These are phyloP conservation scores for Caenorhabditis sinica DNA, from an alignment of 2,888 invertebrate genomes.

Conservation along the genomic window DNA sequence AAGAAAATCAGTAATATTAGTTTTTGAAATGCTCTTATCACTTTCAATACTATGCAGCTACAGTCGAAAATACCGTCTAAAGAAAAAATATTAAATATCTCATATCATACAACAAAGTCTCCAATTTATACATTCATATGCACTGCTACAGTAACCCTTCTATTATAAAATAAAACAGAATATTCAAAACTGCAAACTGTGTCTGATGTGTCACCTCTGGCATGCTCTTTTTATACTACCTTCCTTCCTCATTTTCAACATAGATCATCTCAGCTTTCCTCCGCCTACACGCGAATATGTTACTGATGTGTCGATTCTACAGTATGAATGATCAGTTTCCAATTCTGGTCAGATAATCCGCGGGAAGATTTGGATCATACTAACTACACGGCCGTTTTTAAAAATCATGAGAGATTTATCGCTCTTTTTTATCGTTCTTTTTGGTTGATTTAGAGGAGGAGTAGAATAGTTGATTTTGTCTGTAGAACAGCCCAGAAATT, in stretches of 20 bases:
- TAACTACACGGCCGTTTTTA: slow-evolving; percentile 9
- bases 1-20: too few species aligned
- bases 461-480: too few species aligned
- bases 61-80: too few species aligned
- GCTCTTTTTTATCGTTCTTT: too few species aligned
- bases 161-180: not conserved
- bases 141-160: not conserved
- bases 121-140: too few species aligned
- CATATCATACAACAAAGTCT: too few species aligned
- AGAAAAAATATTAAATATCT: too few species aligned
- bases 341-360: slow-evolving; percentile 29
- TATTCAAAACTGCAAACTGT: not conserved
- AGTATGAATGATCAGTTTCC: slow-evolving; percentile 12
- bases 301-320: slow-evolving; percentile 51
- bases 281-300: slow-evolving; percentile 56
- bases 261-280: slow-evolving; percentile 14
- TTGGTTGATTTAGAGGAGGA: too few species aligned
- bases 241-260: not conserved
- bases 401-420: slow-evolving; percentile 9
- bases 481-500: too few species aligned
- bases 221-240: slow-evolving; percentile 12
- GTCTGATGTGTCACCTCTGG: not conserved
- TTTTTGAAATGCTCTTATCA: too few species aligned
- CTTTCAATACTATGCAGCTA: too few species aligned
- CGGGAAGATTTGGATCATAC: slow-evolving; percentile 9